Base-by-base conservation (phyloP, 92 coral and sea anemone species). In the Palythoa heliodiscus region DNA sequence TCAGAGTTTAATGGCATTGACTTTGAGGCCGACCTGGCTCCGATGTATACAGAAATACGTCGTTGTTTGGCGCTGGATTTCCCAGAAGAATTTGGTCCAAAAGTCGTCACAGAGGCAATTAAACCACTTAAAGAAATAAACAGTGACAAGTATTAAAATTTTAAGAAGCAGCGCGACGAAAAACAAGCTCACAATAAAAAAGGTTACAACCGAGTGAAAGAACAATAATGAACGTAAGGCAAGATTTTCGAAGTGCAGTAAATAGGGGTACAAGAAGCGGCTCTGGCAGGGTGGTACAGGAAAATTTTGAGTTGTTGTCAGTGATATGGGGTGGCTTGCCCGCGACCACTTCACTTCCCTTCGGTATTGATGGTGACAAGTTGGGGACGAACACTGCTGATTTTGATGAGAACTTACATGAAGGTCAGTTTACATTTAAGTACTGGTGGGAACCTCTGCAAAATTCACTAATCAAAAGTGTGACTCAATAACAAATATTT, bases 51-150 rank as follows among this genome's bases (percentile, higher is more conserved):
- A 6, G 88, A 85, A 64, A 81, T 81, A 64, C 85, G 75, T 70
- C 71, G 60, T 39, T 87, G 83, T 67, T 55, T 87, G 90, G 73
- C 90, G 3, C 29, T 50, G 39, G 90, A 87, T 78, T 83, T 78
- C 55, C 87, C 86, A 12, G 79, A 58, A 66, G 90, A 72, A 71
- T 87, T 81, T 75, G 90, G 90, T 47, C 87, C 82, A 73, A 47
- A 87, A 58, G 90, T 20, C 60, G 48, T 47, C 60, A 71, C 87
- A 39, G 89, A 87, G 83, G 50, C 83, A 40, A 19, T 72, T 35
- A 86, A 39, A 69, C 58, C 81, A 14, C 73, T 39, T 35, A 54
- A 73, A 74, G 89, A 87, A 75, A 87, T 87, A 68, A 71, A 71
- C 57, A 71, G 66, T 47, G 69, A 69, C 3, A 86, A 87, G 73